Evolutionary conservation across 2,888 invertebrate genomes (phyloP).

Genomic region (Drosophila testacea): DNA sequence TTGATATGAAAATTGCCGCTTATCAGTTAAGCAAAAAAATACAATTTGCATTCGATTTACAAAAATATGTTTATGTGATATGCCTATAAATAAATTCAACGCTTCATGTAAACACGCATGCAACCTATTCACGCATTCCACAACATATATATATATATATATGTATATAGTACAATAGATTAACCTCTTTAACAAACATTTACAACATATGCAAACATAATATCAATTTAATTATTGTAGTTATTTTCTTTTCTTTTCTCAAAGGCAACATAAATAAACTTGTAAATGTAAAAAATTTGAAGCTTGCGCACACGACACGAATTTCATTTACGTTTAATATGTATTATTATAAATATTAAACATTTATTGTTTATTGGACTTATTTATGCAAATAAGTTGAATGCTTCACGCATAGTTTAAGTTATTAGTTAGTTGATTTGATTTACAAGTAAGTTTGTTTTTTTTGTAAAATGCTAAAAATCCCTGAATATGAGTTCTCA

Average conservation of each 20-base stretch:
- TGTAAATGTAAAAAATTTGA: conserved; percentile 39
- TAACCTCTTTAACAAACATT: conserved; percentile 64
- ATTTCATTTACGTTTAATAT: conserved; percentile 28
- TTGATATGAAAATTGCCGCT: conserved; percentile 70
- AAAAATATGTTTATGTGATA: conserved; percentile 68
- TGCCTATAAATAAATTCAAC: conserved; percentile 78
- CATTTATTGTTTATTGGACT: conserved; percentile 53
- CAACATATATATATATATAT: conserved; percentile 20
- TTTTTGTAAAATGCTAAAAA: conserved; percentile 84
- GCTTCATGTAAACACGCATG: conserved; percentile 49
- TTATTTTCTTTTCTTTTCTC: conserved; percentile 5
- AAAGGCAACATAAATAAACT: conserved; percentile 64
- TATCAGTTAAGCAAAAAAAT: conserved; percentile 62
- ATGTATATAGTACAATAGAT: conserved; percentile 36
- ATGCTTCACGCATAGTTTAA: conserved; percentile 47
- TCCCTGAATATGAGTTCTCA: conserved; percentile 85
- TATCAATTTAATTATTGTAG: conserved; percentile 47
- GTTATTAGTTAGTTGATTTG: conserved; percentile 25
- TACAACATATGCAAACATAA: conserved; percentile 62
- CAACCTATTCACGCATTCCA: conserved; percentile 26
- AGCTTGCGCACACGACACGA: conserved; percentile 63
- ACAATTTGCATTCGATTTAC: conserved; percentile 57
- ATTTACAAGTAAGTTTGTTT: conserved; percentile 44
- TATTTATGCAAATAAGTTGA: conserved; percentile 42
- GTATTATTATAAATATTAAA: conserved; percentile 64